phyloP scores from a whole-genome alignment of 2,888 invertebrate genomes.

The Eristalis arbustorum region DNA sequence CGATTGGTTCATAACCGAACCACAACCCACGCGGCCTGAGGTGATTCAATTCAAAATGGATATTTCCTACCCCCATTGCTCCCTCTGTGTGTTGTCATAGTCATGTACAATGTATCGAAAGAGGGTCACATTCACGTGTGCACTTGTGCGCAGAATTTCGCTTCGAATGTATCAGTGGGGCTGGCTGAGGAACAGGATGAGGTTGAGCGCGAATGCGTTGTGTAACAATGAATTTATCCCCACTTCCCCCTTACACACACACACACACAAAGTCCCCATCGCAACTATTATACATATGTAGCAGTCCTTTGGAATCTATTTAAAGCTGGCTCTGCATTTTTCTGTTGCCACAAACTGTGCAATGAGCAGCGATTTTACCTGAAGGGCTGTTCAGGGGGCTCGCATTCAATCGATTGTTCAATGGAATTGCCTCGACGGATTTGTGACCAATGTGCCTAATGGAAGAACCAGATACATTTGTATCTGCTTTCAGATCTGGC shows the following conservation, averaged over 20 bases:
- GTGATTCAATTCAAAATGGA: slow-evolving; percentile 59
- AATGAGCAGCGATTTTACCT: slow-evolving; percentile 30
- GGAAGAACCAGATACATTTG: slow-evolving; percentile 38
- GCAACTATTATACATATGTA: slow-evolving; percentile 2
- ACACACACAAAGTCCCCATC: neutral
- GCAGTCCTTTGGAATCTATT: slow-evolving; percentile 25
- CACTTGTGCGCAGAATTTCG: slow-evolving; percentile 67
- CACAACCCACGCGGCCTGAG: neutral
- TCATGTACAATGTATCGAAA: slow-evolving; percentile 64
- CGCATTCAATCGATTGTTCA: neutral
- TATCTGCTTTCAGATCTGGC: slow-evolving; percentile 45
- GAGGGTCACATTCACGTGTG: slow-evolving; percentile 67
- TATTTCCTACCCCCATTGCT: slow-evolving; percentile 20
- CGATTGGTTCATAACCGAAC: slow-evolving; percentile 62
- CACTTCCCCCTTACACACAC: neutral
- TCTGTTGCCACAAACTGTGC: slow-evolving; percentile 31
- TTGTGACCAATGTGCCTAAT: slow-evolving; percentile 37
- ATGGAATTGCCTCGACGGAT: slow-evolving; percentile 1
- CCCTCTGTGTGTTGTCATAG: slow-evolving; percentile 18
- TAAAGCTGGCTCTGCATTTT: slow-evolving; percentile 36
- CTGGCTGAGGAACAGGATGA: neutral
- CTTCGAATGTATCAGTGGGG: slow-evolving; percentile 47
- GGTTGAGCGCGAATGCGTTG: no score
- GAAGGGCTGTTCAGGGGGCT: neutral
- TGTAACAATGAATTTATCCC: slow-evolving; percentile 46